Evolutionary conservation across 1,140 invertebrate species (phyloP), one percentile per base, ranked within the genome.

Genomic region (Pseudachorutes palmiensis): DNA sequence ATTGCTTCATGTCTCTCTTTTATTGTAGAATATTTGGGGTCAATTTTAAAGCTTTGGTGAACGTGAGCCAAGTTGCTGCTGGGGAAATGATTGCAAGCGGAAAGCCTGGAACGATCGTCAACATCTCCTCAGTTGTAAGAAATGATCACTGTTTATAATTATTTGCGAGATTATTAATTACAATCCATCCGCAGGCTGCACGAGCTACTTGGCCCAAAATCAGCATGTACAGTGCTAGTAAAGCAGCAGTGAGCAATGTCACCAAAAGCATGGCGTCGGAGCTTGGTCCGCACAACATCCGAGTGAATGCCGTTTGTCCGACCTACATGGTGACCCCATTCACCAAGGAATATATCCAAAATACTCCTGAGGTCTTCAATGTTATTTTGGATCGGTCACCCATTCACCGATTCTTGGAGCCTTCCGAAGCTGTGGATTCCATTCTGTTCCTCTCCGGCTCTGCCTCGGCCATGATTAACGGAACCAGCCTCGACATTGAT

Each of bases 1-100:
- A 14, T 55, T 55, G 9, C 24, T 12, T 55, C 24, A 55, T 22
- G 9, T n/a, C n/a, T 55, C 24, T 19, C 24, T 55, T 55, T 55
- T 22, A 14, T 59, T 22, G 22, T 24, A 62, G 58, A n/a, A 67
- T 67, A 61, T 71, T 71, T 63, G 66, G 59, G 1, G 60, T 71
- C 36, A 71, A 71, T 57, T 67, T 65, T 32, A 71, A 71, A 51
- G 66, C 69, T 1, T 12, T 68, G 41, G 66, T 71, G 1, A 71
- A 68, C 29, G 45, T 71, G 1, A 65, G 57, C 26, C 69, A 71
- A 62, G 48, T 58, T 0, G 60, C 48, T 16, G 66, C 66, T 3
- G 64, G 59, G 36, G 59, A 26, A 32, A 65, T 71, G 69, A 62
- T 48, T 22, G 22, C 31, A 12, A 26, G 48, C 16, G 58, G 59